These are phyloP conservation scores for Petrocephalus schoutedeni DNA, from an alignment of 2,797 vertebrate genomes.

Conservation along the genomic window DNA sequence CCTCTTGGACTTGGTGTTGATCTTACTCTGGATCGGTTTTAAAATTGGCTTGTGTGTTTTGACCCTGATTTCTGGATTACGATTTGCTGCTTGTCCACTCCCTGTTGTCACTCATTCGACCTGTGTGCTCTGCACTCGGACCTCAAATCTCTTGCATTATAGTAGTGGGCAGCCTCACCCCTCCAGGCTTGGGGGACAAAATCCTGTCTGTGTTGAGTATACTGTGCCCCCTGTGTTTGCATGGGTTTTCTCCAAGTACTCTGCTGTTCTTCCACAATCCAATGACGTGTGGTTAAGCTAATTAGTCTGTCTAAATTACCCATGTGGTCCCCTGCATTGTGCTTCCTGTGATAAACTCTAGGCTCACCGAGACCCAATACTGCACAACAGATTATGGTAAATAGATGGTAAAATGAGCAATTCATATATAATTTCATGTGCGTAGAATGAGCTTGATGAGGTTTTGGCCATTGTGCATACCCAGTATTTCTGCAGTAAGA, in stretches of 20 bases:
- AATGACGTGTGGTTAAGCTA: background rate
- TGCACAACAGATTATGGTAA: background rate
- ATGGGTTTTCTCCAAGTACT: background rate
- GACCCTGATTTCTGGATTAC: background rate
- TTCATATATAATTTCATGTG: background rate
- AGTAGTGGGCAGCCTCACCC: background rate
- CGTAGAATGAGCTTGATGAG: background rate
- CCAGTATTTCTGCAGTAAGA: background rate
- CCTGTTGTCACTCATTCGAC: background rate
- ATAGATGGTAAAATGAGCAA: background rate
- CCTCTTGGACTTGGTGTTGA: background rate
- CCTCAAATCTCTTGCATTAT: background rate
- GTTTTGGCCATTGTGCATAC: background rate
- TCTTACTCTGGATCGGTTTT: background rate
- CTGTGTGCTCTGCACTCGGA: background rate
- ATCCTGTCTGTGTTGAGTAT: background rate
- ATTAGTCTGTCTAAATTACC: background rate
- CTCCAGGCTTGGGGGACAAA: background rate
- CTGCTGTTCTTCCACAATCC: background rate
- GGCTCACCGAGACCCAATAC: background rate
- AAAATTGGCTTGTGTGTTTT: background rate
- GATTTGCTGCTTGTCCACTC: background rate
- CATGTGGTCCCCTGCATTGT: background rate
- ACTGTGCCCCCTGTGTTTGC: background rate
- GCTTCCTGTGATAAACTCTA: background rate